Conservation (phyloP, 2,797 vertebrate species). For the Spea hammondii region DNA sequence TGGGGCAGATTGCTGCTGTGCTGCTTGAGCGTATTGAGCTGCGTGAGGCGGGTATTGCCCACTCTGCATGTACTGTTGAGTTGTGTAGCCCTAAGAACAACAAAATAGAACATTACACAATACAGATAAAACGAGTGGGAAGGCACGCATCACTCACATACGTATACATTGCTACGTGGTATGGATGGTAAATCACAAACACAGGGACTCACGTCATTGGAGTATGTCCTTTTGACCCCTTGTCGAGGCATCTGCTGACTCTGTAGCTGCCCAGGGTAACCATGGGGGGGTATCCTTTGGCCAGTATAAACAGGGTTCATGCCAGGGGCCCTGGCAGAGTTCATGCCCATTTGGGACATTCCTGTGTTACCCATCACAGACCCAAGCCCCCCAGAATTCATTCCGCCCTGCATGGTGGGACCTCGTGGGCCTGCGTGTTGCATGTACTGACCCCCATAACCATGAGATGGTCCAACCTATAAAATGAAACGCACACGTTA, state of each 20-base stretch:
- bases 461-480: slow-evolving; percentile 86
- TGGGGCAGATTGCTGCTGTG: slow-evolving; percentile 77
- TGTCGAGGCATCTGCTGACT: slow-evolving; percentile 80
- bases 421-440: slow-evolving; percentile 82
- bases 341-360: slow-evolving; percentile 77
- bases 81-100: slow-evolving; percentile 69
- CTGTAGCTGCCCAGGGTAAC: slow-evolving; percentile 69
- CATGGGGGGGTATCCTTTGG: slow-evolving; percentile 83
- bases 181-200: neutral
- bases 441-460: slow-evolving; percentile 88
- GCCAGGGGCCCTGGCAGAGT: slow-evolving; percentile 69
- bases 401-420: slow-evolving; percentile 63
- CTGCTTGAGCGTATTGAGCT: slow-evolving; percentile 77
- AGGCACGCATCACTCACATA: too few species aligned
- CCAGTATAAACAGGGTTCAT: slow-evolving; percentile 72
- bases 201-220: slow-evolving; percentile 74
- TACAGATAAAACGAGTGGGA: neutral
- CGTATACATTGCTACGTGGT: too few species aligned
- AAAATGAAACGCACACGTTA: neutral
- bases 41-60: slow-evolving; percentile 63
- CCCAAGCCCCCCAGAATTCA: slow-evolving; percentile 64
- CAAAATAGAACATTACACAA: neutral
- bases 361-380: slow-evolving; percentile 65
- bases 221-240: slow-evolving; percentile 82
- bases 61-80: slow-evolving; percentile 74